A percentile compares a stretch with the other conserved stretches of the same genome.
Conservation (phyloP, 2,888 invertebrate species). For the Drosophila mettleri region DNA sequence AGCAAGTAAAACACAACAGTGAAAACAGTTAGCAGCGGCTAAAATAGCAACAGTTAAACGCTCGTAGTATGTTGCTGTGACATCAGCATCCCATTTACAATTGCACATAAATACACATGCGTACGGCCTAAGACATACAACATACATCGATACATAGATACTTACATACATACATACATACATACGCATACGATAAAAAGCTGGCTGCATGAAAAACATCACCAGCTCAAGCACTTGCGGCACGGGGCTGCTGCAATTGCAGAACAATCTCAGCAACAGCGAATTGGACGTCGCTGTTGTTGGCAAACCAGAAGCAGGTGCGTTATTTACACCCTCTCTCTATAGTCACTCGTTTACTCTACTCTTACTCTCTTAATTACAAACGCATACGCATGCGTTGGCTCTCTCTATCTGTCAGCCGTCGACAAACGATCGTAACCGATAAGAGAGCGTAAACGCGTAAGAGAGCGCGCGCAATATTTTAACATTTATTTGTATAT, state of each 20-base stretch:
- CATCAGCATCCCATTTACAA: slow-evolving; percentile 43
- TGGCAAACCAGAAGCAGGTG: slow-evolving; percentile 82
- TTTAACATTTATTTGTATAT: slow-evolving; percentile 34
- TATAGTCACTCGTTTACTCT: neutral
- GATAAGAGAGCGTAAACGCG: slow-evolving; percentile 22
- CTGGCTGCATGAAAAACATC: slow-evolving; percentile 83
- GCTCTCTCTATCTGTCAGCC: slow-evolving; percentile 11
- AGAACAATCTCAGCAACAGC: slow-evolving; percentile 79
- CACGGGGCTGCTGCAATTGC: slow-evolving; percentile 83
- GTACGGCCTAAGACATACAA: neutral
- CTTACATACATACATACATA: neutral
- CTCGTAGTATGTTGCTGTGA: slow-evolving; percentile 27
- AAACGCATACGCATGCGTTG: slow-evolving; percentile 14
- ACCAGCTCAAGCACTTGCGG: slow-evolving; percentile 83
- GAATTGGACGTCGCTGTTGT: slow-evolving; percentile 72
- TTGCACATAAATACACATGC: slow-evolving; percentile 9
- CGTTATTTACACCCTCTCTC: slow-evolving; percentile 42
- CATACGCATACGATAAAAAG: slow-evolving; percentile 29
- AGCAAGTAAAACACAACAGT: slow-evolving; percentile 25
- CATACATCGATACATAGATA: slow-evolving; percentile 16
- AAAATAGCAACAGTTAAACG: slow-evolving; percentile 23
- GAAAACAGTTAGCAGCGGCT: slow-evolving; percentile 47
- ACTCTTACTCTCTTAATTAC: slow-evolving; percentile 20
- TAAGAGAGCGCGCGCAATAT: slow-evolving; percentile 17
- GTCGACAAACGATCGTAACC: slow-evolving; percentile 23